Evolutionary conservation across 2,113 vertebrate species (phyloP).

Genomic region (Marcusenius ussheri): DNA sequence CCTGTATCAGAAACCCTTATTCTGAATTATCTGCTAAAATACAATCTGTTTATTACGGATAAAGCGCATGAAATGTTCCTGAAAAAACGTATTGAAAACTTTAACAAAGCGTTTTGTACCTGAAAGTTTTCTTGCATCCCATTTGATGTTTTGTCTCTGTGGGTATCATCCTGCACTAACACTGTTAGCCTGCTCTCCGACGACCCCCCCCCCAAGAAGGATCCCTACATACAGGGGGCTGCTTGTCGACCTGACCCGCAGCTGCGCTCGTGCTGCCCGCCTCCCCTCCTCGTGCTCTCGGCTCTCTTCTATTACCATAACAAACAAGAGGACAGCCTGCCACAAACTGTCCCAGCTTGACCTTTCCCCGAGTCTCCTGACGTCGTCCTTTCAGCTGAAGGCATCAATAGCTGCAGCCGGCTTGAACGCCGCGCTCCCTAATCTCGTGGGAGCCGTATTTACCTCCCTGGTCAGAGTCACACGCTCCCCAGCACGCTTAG

Average conservation of each 20-base stretch:
- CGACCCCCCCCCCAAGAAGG: neutral
- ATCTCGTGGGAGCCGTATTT: constrained; percentile 39
- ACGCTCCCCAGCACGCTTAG: constrained; percentile 34
- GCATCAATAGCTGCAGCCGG: constrained; percentile 40
- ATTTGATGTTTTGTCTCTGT: neutral
- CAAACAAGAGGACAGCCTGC: constrained; percentile 29
- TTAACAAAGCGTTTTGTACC: neutral
- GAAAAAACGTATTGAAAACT: neutral
- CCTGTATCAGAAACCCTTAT: neutral
- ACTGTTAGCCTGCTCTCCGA: neutral
- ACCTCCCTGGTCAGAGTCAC: constrained; percentile 34
- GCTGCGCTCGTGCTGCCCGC: neutral
- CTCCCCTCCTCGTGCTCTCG: neutral
- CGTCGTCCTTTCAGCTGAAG: constrained; percentile 5
- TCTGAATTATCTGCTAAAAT: neutral
- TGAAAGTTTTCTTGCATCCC: neutral
- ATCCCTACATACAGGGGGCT: neutral
- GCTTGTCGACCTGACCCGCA: constrained; percentile 4
- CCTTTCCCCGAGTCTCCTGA: neutral
- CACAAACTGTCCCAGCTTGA: constrained; percentile 19
- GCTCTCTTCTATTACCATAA: constrained; percentile 33
- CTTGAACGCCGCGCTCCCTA: constrained; percentile 18
- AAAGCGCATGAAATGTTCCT: neutral
- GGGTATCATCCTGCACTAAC: too few relatives aligned
- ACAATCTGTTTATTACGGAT: neutral